Conservation (phyloP, 2,888 invertebrate genomes). For the Chalcis sispes region DNA sequence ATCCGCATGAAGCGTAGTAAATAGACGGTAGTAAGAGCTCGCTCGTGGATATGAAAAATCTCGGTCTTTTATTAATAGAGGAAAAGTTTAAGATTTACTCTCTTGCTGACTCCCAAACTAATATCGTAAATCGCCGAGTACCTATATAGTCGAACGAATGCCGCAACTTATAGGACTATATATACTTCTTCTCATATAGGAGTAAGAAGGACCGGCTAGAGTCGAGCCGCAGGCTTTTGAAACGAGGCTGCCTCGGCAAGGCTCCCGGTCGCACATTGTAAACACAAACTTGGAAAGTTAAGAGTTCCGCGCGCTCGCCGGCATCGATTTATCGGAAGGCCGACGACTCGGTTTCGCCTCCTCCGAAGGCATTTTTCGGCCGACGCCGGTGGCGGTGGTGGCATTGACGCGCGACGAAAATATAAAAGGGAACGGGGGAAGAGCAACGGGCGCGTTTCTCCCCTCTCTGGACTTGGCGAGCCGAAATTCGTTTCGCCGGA, state of each 20-base stretch:
- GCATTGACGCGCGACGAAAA: conserved; percentile 4
- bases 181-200: too few relatives aligned
- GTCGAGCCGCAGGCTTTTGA: too few relatives aligned
- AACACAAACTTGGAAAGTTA: conserved; percentile 20
- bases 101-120: conserved; percentile 41
- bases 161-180: not conserved
- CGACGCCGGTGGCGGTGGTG: not conserved
- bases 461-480: too few relatives aligned
- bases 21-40: conserved; percentile 11
- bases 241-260: not conserved
- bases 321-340: conserved; percentile 21
- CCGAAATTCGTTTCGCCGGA: too few relatives aligned
- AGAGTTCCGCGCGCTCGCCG: not conserved
- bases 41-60: conserved; percentile 46
- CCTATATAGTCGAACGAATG: conserved; percentile 8
- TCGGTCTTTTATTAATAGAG: conserved; percentile 45
- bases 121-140: conserved; percentile 52
- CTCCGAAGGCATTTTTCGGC: not conserved
- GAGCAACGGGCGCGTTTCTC: not conserved
- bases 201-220: too few relatives aligned
- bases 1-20: conserved; percentile 10
- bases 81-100: conserved; percentile 41
- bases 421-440: not conserved
- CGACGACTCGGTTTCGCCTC: not conserved
- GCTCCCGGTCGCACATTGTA: not conserved